Percentiles rank a stretch among this genome's conserved stretches.
phyloP scores from a whole-genome alignment of 2,888 invertebrate genomes.

The Sphinx pinastri region DNA sequence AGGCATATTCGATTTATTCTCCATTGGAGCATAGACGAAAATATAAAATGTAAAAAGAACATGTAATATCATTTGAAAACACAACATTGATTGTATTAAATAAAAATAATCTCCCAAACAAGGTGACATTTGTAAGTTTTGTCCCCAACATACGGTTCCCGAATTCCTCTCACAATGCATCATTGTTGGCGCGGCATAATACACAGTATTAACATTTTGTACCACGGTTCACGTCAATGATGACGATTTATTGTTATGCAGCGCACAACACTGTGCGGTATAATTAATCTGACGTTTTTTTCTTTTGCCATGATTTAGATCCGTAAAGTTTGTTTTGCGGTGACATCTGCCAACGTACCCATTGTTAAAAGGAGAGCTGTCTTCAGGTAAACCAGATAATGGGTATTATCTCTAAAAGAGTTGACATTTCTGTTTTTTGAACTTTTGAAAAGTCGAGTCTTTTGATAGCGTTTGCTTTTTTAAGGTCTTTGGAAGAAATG shows the following conservation, averaged over 20 bases:
- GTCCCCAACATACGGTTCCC: slow-evolving; percentile 60
- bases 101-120: slow-evolving; percentile 60
- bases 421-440: slow-evolving; percentile 74
- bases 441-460: slow-evolving; percentile 74
- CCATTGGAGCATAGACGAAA: background rate
- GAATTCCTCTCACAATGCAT: slow-evolving; percentile 74
- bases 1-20: background rate
- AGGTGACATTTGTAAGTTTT: slow-evolving; percentile 63
- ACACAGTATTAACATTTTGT: slow-evolving; percentile 80
- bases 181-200: slow-evolving; percentile 79
- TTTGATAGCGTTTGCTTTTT: slow-evolving; percentile 41
- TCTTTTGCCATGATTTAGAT: slow-evolving; percentile 68
- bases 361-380: slow-evolving; percentile 68
- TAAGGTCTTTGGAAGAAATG: slow-evolving; percentile 45
- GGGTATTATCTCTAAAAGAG: slow-evolving; percentile 76
- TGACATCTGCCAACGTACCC: slow-evolving; percentile 75
- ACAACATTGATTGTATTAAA: slow-evolving; percentile 41
- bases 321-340: slow-evolving; percentile 79
- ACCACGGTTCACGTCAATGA: slow-evolving; percentile 79
- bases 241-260: slow-evolving; percentile 79
- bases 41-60: background rate
- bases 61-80: slow-evolving; percentile 19
- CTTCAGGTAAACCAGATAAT: slow-evolving; percentile 80
- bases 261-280: slow-evolving; percentile 61
- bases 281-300: slow-evolving; percentile 69